Base-by-base conservation (phyloP, 2,797 vertebrate species). In the Thamnophis elegans region DNA sequence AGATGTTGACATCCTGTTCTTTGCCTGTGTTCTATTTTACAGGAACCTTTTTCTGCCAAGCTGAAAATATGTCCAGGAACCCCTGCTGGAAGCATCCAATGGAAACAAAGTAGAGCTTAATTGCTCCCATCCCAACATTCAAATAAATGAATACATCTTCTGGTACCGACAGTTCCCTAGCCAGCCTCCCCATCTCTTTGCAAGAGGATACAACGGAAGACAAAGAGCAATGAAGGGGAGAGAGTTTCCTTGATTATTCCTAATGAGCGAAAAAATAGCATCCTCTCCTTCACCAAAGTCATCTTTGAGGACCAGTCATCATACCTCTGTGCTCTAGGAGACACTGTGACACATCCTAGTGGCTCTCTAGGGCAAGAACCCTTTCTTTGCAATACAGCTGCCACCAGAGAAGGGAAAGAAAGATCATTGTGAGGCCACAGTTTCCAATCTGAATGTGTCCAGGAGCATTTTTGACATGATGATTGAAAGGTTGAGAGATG, bases 91-190 rank as follows among this genome's bases (percentile, higher is more conserved):
- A 73, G 32, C 32, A 20, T 20, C 32, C 7, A 36, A 73, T 20
- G 68, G 32, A 73, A 36, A 16, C 1, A 2, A 20, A 9, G 16
- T 12, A 14, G 28, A n/a, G 5, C 62, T 65, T n/a, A n/a, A n/a
- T n/a, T 73, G 68, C 16, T 20, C 68, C n/a, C 68, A 73, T 20
- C 68, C 32, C 8, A 20, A 73, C 9, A 73, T 73, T 36, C 32
- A 73, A 36, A 1, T 0, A 3, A 73, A 0, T 0, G 68, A 73
- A 36, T 4, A 0, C 3, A 73, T 73, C 16, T 89, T 91, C 55
- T 97, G 94, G 94, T 96, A 94, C 65, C 88, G 92, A 4, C 94
- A 92, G 0, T 85, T 87, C 28, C 90, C 87, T 0, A 62, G 94
- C 32, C 68, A 36, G 68, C 32, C 68, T 36, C 68, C 68, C 16